Percentiles rank a stretch among this genome's conserved stretches.
phyloP scores from a whole-genome alignment of 2,888 invertebrate species.

The Drosophila longiperda region DNA sequence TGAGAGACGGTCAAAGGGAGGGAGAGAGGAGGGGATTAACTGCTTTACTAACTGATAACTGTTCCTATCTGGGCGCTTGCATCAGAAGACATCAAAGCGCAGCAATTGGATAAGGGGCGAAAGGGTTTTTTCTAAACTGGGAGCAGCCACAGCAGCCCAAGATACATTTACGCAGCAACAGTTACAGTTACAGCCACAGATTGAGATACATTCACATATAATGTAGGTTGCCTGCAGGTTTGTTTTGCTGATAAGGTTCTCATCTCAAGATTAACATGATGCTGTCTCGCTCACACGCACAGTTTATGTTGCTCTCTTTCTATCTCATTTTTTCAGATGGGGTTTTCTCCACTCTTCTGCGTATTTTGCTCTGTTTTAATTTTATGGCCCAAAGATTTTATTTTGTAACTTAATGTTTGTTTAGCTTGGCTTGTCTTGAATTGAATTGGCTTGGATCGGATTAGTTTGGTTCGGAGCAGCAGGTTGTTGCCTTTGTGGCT shows the following conservation, averaged over 20 bases:
- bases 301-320: constrained; percentile 3
- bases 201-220: constrained; percentile 68
- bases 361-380: constrained; percentile 71
- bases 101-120: constrained; percentile 28
- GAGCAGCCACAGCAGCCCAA: constrained; percentile 52
- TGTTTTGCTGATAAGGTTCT: constrained; percentile 58
- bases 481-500: constrained; percentile 52
- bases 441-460: constrained; percentile 37
- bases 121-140: constrained; percentile 30
- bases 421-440: constrained; percentile 52
- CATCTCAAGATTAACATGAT: constrained; percentile 71
- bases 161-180: constrained; percentile 39
- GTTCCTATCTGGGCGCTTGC: constrained; percentile 63
- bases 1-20: constrained; percentile 5
- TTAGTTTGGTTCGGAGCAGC: constrained; percentile 54
- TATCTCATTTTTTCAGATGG: background rate
- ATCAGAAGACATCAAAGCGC: constrained; percentile 71
- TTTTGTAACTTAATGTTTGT: constrained; percentile 79
- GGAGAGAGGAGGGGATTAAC: constrained; percentile 26
- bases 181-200: constrained; percentile 40
- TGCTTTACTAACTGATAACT: constrained; percentile 52
- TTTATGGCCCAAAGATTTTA: constrained; percentile 79
- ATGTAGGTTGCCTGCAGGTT: constrained; percentile 70
- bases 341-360: constrained; percentile 49
- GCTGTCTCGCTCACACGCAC: constrained; percentile 21